phyloP scores from a whole-genome alignment of 2,113 vertebrate species.

The Proteles cristata region DNA sequence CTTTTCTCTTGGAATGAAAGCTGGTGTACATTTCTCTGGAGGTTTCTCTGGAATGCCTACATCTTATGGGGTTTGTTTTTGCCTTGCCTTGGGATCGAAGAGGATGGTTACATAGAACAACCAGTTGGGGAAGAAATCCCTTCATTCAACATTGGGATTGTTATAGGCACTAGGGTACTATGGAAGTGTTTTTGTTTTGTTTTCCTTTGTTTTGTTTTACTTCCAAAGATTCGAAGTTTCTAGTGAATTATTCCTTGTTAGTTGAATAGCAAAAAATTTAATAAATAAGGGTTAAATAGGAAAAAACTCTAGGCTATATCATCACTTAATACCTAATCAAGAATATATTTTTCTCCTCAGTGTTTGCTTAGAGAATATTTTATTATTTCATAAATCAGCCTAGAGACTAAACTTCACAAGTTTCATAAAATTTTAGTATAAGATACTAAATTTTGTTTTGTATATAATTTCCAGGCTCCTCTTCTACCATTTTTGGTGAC shows the following conservation, averaged over 20 bases:
- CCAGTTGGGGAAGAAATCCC: not conserved
- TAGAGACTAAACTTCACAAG: not conserved
- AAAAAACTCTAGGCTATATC: not conserved
- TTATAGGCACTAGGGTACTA: not conserved
- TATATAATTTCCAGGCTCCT: not conserved
- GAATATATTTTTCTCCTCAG: not conserved
- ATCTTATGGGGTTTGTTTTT: not conserved
- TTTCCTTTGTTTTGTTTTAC: not conserved
- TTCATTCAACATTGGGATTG: not conserved
- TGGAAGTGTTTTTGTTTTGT: not conserved
- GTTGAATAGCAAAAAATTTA: not conserved
- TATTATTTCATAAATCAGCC: not conserved
- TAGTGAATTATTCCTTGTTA: constrained; percentile 19
- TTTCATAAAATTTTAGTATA: not conserved
- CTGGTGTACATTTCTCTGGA: not conserved
- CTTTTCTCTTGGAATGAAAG: not conserved
- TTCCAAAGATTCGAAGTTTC: not conserved
- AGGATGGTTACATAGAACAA: constrained; percentile 27
- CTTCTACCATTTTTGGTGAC: not conserved
- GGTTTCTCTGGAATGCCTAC: not conserved
- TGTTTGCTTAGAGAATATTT: constrained; percentile 28
- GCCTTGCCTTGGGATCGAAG: not conserved
- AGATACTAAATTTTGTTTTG: not conserved
- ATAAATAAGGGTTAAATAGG: not conserved
- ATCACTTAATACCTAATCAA: not conserved